A percentile compares a stretch with the other conserved stretches of the same genome.
Evolutionary conservation across 2,113 vertebrate species (phyloP).

Genomic region (Crotalus tigris): DNA sequence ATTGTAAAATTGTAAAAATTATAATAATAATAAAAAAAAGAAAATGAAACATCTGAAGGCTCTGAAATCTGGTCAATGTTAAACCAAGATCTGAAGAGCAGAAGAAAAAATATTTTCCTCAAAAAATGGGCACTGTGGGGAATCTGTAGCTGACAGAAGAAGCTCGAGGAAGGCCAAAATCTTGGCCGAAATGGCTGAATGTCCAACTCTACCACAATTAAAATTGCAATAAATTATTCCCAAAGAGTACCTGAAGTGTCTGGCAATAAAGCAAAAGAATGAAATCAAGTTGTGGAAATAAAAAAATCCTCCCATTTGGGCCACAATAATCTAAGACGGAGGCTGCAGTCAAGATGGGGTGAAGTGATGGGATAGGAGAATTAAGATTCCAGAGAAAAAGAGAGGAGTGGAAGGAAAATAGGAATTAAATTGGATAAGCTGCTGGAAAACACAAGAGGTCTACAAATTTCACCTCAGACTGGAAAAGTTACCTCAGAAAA

Average conservation of each 20-base stretch:
- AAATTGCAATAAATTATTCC: background rate
- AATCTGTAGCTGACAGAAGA: background rate
- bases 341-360: background rate
- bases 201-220: background rate
- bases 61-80: background rate
- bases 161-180: background rate
- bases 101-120: background rate
- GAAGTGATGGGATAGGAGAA: background rate
- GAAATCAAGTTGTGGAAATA: background rate
- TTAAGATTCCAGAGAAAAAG: background rate
- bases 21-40: too few relatives aligned
- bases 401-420: background rate
- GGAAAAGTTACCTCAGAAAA: too few relatives aligned
- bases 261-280: background rate
- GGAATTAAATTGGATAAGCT: background rate
- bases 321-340: background rate
- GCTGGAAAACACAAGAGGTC: background rate
- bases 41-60: background rate
- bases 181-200: too few relatives aligned
- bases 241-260: background rate
- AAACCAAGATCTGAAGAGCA: background rate
- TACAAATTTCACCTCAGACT: background rate
- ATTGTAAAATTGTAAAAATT: too few relatives aligned
- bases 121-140: background rate
- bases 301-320: background rate